These are phyloP conservation scores for Zaprionus capensis DNA, from an alignment of 1,140 invertebrate species.

Conservation along the genomic window DNA sequence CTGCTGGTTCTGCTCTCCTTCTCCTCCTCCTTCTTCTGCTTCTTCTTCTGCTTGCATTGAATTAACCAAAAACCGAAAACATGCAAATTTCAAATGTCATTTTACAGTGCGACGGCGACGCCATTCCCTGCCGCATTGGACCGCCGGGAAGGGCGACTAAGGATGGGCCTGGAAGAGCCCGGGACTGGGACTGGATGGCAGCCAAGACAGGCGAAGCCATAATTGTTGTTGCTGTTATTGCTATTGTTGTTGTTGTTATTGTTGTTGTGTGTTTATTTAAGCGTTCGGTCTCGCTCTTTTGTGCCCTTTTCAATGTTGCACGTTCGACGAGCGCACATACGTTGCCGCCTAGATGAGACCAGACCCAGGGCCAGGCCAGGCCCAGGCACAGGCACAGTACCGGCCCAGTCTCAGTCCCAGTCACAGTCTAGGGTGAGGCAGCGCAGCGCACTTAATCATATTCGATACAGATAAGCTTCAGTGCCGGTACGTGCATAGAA, in stretches of 20 bases:
- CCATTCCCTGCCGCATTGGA: constrained; percentile 33
- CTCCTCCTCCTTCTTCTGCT: neutral
- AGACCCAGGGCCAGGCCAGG: constrained; percentile 15
- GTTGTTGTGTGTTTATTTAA: constrained; percentile 69
- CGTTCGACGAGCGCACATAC: constrained; percentile 46
- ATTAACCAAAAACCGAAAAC: constrained; percentile 54
- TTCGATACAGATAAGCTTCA: constrained; percentile 83
- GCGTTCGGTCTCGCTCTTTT: constrained; percentile 59
- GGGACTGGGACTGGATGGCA: constrained; percentile 31
- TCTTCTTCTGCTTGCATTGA: constrained; percentile 40
- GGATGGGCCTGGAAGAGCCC: constrained; percentile 15
- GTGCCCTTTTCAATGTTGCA: constrained; percentile 77
- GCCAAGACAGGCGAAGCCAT: constrained; percentile 32
- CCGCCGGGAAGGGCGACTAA: constrained; percentile 41
- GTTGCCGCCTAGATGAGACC: constrained; percentile 35
- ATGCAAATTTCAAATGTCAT: constrained; percentile 74
- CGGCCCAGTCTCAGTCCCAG: neutral
- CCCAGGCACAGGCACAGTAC: constrained; percentile 3
- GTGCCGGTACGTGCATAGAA: constrained; percentile 79
- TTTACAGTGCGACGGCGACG: constrained; percentile 21
- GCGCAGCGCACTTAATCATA: constrained; percentile 81
- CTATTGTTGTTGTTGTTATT: constrained; percentile 36
- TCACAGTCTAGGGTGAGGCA: constrained; percentile 51
- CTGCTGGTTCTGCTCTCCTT: neutral
- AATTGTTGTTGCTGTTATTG: constrained; percentile 47